Evolutionary conservation across 35 echinoderm and acorn worm genomes (phyloP), one percentile per base, ranked within the genome.

Genomic region (Acanthaster planci): DNA sequence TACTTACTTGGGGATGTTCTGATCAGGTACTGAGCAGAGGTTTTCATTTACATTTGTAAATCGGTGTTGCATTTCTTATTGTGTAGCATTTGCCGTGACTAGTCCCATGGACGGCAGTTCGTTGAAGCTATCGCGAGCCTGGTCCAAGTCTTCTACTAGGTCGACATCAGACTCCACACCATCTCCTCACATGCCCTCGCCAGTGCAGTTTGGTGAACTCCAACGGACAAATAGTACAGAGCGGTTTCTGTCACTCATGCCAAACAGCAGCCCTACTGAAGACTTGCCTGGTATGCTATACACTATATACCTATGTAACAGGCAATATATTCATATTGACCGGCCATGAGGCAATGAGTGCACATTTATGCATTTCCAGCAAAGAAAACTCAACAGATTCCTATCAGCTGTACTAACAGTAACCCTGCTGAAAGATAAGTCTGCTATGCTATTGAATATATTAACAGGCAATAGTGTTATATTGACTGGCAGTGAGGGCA

Each of bases 401-500:
- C 17, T 79, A 38, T 90, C 89, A 17, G 27, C 79, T 31, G 67
- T 44, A 1, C 59, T 85, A 21, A 76, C 7, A 87, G 40, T 51
- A 93, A 64, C 55, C 85, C 91, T 18, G 84, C 91, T 1, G 91
- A 92, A n/a, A 19, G 91, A 93, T 36, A 88, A 76, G 26, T 76
- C 51, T 60, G 91, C 85, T 72, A 31, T 72, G 64, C 8, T 47
- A 6, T 6, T 6, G 42, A 47, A 47, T 27, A 22, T 22, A 67
- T 47, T 47, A 12, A 67, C 32, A 5, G n/a, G 60, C n/a, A 27
- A 67, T 67, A 35, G 5, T 7, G 3, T 27, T 27, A 67, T 27
- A 67, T 67, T 27, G n/a, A 35, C 60, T 18, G 60, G n/a, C 18
- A 5, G 32, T 68, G 18, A n/a, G n/a, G n/a, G n/a, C n/a, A n/a